phyloP scores from a whole-genome alignment of 2,888 invertebrate genomes.

The Stratiomys singularior region DNA sequence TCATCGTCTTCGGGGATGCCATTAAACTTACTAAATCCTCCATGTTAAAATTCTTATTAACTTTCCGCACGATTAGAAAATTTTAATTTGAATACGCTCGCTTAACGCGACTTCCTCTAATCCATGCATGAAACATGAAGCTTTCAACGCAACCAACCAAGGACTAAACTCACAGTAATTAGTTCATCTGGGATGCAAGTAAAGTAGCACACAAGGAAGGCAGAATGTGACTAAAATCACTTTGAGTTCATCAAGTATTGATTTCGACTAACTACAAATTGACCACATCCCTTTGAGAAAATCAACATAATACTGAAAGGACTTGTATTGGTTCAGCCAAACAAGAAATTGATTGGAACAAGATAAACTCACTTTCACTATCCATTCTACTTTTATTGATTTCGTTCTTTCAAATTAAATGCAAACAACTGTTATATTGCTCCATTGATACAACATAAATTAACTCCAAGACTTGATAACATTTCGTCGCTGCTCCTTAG shows the following conservation, averaged over 20 bases:
- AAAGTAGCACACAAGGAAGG: neutral
- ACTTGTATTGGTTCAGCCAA: no score
- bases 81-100: slow-evolving; percentile 5
- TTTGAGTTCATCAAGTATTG: neutral
- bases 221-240: neutral
- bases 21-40: slow-evolving; percentile 9
- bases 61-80: slow-evolving; percentile 17
- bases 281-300: neutral
- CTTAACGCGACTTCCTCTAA: neutral
- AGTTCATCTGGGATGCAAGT: neutral
- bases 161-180: slow-evolving; percentile 17
- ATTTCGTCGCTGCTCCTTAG: no score
- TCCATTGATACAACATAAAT: no score
- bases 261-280: neutral
- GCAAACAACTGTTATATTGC: no score
- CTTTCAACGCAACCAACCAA: neutral
- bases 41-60: slow-evolving; percentile 1
- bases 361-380: no score
- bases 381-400: no score
- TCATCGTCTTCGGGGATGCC: neutral
- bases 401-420: no score
- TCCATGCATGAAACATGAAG: slow-evolving; percentile 19
- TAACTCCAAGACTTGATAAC: no score
- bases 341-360: no score
- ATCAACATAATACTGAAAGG: no score